Evolutionary conservation across 2,113 vertebrate species (phyloP).

Genomic region (Octodon degus): DNA sequence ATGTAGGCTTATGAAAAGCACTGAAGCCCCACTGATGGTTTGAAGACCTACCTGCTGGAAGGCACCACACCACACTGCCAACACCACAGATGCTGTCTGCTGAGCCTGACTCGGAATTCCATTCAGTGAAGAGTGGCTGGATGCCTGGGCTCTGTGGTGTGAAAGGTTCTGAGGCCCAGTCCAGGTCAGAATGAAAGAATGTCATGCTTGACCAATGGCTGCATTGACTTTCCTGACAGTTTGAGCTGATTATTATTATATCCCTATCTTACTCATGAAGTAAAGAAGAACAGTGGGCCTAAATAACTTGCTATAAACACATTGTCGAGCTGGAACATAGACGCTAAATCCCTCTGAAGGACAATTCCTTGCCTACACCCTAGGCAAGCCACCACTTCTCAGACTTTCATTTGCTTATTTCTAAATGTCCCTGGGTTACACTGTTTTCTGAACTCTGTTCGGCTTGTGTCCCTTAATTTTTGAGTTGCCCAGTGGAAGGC

Average conservation of each 20-base stretch:
- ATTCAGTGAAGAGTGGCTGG: neutral
- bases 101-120: neutral
- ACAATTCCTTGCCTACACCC: neutral
- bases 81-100: too few species aligned
- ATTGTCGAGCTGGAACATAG: neutral
- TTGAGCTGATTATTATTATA: neutral
- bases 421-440: neutral
- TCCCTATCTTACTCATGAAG: slow-evolving; percentile 2
- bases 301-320: slow-evolving; percentile 17
- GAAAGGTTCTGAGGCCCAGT: neutral
- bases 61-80: too few species aligned
- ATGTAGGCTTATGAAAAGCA: neutral
- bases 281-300: neutral
- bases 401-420: slow-evolving; percentile 9
- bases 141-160: neutral
- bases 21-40: neutral
- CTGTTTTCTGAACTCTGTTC: slow-evolving; percentile 27
- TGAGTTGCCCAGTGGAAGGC: neutral
- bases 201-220: neutral
- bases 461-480: neutral
- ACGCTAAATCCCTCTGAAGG: slow-evolving; percentile 14
- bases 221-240: neutral
- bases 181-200: neutral
- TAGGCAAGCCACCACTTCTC: neutral
- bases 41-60: neutral